phyloP scores from a whole-genome alignment of 2,888 invertebrate genomes.

The Euplexia lucipara region DNA sequence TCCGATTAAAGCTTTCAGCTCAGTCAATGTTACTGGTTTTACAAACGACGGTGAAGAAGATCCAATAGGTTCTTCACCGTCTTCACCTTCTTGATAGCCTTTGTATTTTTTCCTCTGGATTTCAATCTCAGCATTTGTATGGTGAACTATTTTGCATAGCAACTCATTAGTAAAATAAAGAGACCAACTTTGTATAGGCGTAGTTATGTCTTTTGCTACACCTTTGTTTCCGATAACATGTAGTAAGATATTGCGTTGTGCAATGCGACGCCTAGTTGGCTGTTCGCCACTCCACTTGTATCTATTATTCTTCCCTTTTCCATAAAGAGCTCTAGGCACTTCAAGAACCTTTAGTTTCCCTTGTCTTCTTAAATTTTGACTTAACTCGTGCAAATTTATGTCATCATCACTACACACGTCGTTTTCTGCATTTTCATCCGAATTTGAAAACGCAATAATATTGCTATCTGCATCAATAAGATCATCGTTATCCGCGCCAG shows the following conservation, averaged over 20 bases:
- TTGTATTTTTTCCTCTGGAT: neutral
- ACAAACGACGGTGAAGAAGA: too few relatives aligned
- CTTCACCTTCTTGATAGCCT: too few relatives aligned
- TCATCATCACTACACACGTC: conserved; percentile 1
- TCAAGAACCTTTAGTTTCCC: conserved; percentile 1
- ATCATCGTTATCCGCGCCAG: neutral
- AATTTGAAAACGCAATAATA: neutral
- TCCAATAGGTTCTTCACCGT: too few relatives aligned
- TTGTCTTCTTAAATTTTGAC: neutral
- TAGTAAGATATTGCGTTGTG: neutral
- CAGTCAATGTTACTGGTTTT: too few relatives aligned
- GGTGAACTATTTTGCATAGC: neutral
- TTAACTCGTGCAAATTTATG: neutral
- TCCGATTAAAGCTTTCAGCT: too few relatives aligned
- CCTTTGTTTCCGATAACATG: neutral
- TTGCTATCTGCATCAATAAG: neutral
- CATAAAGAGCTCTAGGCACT: conserved; percentile 16
- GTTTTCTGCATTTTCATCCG: neutral
- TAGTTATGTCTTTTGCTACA: neutral
- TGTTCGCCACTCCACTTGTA: neutral
- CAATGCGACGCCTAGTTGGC: neutral
- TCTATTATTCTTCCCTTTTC: conserved; percentile 5
- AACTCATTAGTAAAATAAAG: neutral
- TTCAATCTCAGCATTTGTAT: conserved; percentile 4
- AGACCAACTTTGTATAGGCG: conserved; percentile 1